Percentiles rank a stretch among this genome's conserved stretches.
phyloP scores from a whole-genome alignment of 2,797 vertebrate genomes.

The Benthosema pterotum region DNA sequence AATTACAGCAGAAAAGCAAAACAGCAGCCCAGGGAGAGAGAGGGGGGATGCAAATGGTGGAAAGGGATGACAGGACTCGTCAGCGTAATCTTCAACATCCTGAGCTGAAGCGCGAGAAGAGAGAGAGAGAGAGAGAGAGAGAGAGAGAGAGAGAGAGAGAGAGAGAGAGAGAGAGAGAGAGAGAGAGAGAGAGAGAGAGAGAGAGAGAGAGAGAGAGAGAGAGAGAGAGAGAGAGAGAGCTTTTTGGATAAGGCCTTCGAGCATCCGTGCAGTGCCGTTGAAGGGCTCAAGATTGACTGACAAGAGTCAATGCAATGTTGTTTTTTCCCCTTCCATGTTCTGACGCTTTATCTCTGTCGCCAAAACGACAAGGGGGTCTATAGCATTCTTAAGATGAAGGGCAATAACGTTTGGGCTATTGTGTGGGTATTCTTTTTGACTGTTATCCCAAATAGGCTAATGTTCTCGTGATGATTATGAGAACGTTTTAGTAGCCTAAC shows the following conservation, averaged over 20 bases:
- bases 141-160: not conserved
- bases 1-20: conserved; percentile 82
- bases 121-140: too few species aligned
- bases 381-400: too few species aligned
- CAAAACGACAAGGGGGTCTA: not conserved
- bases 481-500: too few species aligned
- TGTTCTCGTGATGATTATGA: too few species aligned
- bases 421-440: too few species aligned
- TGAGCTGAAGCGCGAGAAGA: conserved; percentile 26
- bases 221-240: not conserved
- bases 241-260: conserved; percentile 14
- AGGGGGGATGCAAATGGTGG: conserved; percentile 56
- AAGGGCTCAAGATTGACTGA: conserved; percentile 22
- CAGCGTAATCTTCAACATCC: conserved; percentile 36
- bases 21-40: conserved; percentile 58
- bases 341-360: not conserved
- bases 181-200: too few species aligned
- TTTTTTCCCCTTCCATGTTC: not conserved
- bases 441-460: too few species aligned
- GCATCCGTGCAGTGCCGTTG: not conserved
- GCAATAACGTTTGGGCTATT: too few species aligned
- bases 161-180: not conserved
- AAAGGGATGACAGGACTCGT: conserved; percentile 55
- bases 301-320: conserved; percentile 18
- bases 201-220: too few species aligned